These are phyloP conservation scores for Trochalopteron elliotii DNA, from an alignment of 2,113 vertebrate species.

Conservation along the genomic window DNA sequence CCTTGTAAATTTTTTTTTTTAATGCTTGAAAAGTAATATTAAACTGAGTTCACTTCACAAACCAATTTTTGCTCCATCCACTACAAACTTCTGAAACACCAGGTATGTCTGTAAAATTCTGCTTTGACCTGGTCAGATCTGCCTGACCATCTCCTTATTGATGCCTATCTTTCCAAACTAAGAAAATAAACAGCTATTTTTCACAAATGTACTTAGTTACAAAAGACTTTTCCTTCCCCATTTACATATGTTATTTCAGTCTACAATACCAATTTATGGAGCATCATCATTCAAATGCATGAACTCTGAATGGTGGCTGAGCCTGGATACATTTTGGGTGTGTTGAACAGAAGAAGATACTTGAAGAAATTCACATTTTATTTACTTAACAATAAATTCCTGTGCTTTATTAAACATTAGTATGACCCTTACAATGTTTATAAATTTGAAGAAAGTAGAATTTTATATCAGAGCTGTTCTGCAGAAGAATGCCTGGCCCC, in stretches of 20 bases:
- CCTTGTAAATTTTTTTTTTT: neutral
- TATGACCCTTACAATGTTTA: neutral
- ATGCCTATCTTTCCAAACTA: neutral
- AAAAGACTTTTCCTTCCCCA: neutral
- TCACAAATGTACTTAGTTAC: neutral
- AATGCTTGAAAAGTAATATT: neutral
- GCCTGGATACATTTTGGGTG: neutral
- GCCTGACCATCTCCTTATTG: neutral
- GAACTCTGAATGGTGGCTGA: neutral
- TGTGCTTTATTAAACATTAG: neutral
- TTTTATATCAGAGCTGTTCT: neutral
- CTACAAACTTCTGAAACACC: neutral
- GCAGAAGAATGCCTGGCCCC: neutral
- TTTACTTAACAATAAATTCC: neutral
- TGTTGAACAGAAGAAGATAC: neutral
- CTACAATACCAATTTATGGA: neutral
- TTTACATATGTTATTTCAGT: fast-evolving
- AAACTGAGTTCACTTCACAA: neutral
- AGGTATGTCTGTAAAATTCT: neutral
- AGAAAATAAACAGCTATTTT: neutral
- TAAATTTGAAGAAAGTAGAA: neutral
- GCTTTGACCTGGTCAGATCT: neutral
- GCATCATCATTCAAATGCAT: neutral
- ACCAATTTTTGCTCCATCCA: neutral
- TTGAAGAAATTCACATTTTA: neutral